Base-by-base conservation (phyloP, 2,113 vertebrate species). In the Gopherus flavomarginatus region DNA sequence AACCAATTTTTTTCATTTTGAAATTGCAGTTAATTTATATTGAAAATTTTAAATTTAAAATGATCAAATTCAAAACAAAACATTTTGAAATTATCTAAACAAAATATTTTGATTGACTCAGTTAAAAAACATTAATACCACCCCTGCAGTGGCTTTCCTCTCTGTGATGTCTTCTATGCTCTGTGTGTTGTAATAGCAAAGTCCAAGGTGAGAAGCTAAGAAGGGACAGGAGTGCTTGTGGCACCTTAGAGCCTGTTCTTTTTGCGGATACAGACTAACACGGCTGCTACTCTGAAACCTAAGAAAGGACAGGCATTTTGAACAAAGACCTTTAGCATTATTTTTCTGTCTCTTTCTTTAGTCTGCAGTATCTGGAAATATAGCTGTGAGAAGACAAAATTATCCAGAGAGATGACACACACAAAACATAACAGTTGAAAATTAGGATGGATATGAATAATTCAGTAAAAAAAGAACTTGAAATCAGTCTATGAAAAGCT, bases 71-170 rank as follows among this genome's bases (percentile, higher is more conserved):
- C 38, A 77, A 27, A 77, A 44, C 10, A 77, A 47, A 47, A 42
- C 6, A 27, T 44, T 77, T 77, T 79, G 4, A 35, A 14, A 2
- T 50, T 47, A 49, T 47, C 69, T 2, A 3, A 91, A 72, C n/a
- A 75, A 85, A 78, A 29, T 83, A 31, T 84, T 81, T 53, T 52
- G 49, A 53, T n/a, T 81, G 92, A 12, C 47, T 5, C 53, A 52
- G 14, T 54, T 49, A 16, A 31, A 1, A 31, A n/a, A 8, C 62
- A n/a, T n/a, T 19, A 19, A 69, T n/a, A 69, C 62, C 35, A n/a
- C 2, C 0, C 0, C 75, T 72, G 80, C 9, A 2, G 10, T 75
- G 13, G 35, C 81, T 29, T 56, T 69, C 3, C 16, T 47, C 8
- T 29, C 83, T 11, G 14, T n/a, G 35, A 24, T 81, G 31, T 5